Evolutionary conservation across 2,797 vertebrate species (phyloP).

Genomic region (Notoglanidium macrostoma): DNA sequence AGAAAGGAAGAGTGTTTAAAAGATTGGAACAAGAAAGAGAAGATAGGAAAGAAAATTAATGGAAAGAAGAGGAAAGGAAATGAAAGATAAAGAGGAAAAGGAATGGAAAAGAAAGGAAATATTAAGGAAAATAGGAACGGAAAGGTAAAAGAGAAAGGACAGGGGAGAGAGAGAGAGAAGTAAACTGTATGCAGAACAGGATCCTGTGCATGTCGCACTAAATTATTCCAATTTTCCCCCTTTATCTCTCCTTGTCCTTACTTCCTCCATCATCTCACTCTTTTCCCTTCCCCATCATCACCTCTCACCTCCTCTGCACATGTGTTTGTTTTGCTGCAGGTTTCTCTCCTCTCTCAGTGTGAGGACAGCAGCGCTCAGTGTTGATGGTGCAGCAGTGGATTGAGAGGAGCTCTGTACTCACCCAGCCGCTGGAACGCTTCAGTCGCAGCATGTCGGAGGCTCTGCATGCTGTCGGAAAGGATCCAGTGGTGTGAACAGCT

Average conservation of each 20-base stretch:
- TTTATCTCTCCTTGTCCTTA: not conserved
- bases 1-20: not conserved
- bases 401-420: constrained; percentile 57
- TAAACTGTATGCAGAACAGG: not conserved
- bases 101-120: not conserved
- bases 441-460: constrained; percentile 70
- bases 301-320: not conserved
- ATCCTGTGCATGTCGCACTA: not conserved
- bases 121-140: not conserved
- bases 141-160: not conserved
- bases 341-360: not conserved
- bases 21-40: too few species aligned
- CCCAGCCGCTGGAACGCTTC: constrained; percentile 72
- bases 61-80: not conserved
- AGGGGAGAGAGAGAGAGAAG: not conserved
- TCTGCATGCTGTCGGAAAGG: constrained; percentile 65
- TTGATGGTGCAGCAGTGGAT: not conserved
- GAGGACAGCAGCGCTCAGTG: not conserved
- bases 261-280: not conserved
- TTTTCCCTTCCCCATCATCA: not conserved
- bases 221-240: not conserved
- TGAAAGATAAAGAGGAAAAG: not conserved
- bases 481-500: constrained; percentile 26
- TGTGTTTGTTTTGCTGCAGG: constrained; percentile 2
- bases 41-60: not conserved